Conservation (phyloP, 2,113 vertebrate species). For the Cavia porcellus region DNA sequence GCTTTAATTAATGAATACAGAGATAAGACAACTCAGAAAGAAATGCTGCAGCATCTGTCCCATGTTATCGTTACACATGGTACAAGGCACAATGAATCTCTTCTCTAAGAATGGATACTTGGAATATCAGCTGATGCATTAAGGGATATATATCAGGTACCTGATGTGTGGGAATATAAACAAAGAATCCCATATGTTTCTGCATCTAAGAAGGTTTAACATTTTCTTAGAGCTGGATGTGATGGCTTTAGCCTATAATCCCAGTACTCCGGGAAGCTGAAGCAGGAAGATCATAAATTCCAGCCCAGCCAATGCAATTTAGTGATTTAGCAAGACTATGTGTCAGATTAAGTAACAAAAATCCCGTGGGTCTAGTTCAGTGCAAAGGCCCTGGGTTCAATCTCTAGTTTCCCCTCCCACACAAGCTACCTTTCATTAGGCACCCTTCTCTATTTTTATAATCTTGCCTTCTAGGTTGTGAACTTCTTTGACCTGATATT, state of each 20-base stretch:
- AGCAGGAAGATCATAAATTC: background rate
- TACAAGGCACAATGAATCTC: background rate
- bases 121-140: background rate
- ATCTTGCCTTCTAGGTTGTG: background rate
- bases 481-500: background rate
- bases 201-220: background rate
- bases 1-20: constrained; percentile 79
- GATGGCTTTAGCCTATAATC: background rate
- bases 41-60: constrained; percentile 15
- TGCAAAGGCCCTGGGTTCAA: background rate
- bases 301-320: background rate
- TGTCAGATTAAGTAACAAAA: background rate
- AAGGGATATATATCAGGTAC: background rate
- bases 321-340: background rate
- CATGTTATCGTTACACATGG: background rate
- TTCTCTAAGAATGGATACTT: background rate
- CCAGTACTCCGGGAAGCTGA: background rate
- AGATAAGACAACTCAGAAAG: constrained; percentile 54
- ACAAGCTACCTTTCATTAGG: background rate
- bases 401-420: background rate
- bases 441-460: background rate
- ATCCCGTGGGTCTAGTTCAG: background rate
- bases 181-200: background rate
- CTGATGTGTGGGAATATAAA: background rate
- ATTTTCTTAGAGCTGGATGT: background rate